These are phyloP conservation scores for Dreissena polymorpha DNA, from an alignment of 1,140 invertebrate genomes.

Conservation along the genomic window DNA sequence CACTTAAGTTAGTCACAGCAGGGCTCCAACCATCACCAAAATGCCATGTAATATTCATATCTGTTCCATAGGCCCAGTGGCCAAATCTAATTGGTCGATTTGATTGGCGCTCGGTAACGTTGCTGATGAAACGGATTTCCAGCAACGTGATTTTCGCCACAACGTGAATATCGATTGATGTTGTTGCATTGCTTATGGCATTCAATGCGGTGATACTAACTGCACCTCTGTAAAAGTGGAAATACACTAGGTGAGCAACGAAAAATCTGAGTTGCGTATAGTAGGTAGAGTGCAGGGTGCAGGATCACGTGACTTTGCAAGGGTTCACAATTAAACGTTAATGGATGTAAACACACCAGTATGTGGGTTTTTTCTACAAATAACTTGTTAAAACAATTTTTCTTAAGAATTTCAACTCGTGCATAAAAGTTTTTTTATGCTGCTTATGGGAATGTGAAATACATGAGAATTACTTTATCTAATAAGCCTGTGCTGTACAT, in stretches of 20 bases:
- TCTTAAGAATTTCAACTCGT: no score
- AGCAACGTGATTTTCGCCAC: slow-evolving; percentile 21
- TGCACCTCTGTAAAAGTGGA: slow-evolving; percentile 34
- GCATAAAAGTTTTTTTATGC: no score
- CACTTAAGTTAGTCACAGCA: neutral
- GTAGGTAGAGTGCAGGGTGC: no score
- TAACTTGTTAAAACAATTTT: no score
- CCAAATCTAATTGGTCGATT: slow-evolving; percentile 55
- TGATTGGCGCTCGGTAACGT: slow-evolving; percentile 25
- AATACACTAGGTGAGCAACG: neutral
- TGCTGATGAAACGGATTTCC: slow-evolving; percentile 27
- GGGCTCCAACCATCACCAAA: slow-evolving; percentile 60
- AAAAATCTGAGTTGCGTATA: neutral
- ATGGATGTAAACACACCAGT: no score
- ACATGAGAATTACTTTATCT: no score
- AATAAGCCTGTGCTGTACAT: no score
- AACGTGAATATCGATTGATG: slow-evolving; percentile 47
- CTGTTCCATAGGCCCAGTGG: slow-evolving; percentile 54
- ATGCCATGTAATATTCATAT: slow-evolving; percentile 59
- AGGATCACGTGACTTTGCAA: no score
- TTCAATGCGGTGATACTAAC: slow-evolving; percentile 58
- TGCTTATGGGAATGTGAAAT: no score
- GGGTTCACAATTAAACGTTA: no score
- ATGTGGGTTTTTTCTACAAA: no score
- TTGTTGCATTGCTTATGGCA: slow-evolving; percentile 52